phyloP scores from a whole-genome alignment of 2,113 vertebrate species.

The Nerophis ophidion region DNA sequence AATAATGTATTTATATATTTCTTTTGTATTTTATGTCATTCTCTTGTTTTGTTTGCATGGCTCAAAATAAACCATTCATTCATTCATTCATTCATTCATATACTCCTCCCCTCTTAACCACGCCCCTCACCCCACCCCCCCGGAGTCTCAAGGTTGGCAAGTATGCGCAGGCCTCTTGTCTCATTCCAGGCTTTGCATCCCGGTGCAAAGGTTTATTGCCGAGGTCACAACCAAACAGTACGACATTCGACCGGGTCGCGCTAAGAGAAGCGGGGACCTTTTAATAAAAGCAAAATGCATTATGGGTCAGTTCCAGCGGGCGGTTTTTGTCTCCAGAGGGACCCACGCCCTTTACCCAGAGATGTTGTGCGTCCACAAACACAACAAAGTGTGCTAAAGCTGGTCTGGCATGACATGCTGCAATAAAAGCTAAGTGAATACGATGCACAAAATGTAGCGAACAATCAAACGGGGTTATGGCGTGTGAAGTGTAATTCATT shows the following conservation, averaged over 20 bases:
- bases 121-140: too few relatives aligned
- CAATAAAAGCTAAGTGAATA: background rate
- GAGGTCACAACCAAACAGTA: slow-evolving; percentile 43
- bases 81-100: too few relatives aligned
- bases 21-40: too few relatives aligned
- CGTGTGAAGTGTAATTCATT: slow-evolving; percentile 18
- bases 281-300: slow-evolving; percentile 35
- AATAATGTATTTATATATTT: too few relatives aligned
- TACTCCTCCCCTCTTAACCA: too few relatives aligned
- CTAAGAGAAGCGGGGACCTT: slow-evolving; percentile 24
- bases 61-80: too few relatives aligned
- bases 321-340: slow-evolving; percentile 13
- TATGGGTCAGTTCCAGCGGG: slow-evolving; percentile 25
- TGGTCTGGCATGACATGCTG: background rate
- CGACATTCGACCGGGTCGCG: slow-evolving; percentile 21
- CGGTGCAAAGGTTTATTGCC: slow-evolving; percentile 39
- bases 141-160: too few relatives aligned
- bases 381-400: slow-evolving; percentile 2
- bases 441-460: slow-evolving; percentile 9
- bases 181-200: slow-evolving; percentile 35
- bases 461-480: slow-evolving; percentile 27
- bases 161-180: slow-evolving; percentile 9
- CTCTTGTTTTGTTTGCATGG: too few relatives aligned
- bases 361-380: slow-evolving; percentile 10
- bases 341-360: slow-evolving; percentile 1